phyloP scores from a whole-genome alignment of 1,140 invertebrate genomes.

The Habropoda laboriosa region DNA sequence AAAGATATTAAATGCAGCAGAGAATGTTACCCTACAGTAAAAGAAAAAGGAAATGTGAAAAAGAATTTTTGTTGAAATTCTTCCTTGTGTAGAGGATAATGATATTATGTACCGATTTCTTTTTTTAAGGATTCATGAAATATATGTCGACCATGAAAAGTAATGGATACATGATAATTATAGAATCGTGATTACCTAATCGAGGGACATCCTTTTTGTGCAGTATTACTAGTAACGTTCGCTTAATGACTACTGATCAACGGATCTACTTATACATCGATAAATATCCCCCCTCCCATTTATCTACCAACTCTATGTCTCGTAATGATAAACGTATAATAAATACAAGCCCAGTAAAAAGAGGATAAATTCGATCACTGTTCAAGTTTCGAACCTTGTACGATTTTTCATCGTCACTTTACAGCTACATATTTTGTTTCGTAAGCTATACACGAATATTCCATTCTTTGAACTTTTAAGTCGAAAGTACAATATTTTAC shows the following conservation, averaged over 20 bases:
- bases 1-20: too few relatives aligned
- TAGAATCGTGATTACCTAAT: slow-evolving; percentile 37
- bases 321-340: background rate
- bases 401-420: background rate
- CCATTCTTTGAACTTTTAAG: background rate
- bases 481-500: too few relatives aligned
- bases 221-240: background rate
- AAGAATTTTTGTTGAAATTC: background rate
- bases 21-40: too few relatives aligned
- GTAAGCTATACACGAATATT: background rate
- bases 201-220: slow-evolving; percentile 47
- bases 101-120: too few relatives aligned
- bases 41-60: too few relatives aligned
- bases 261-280: slow-evolving; percentile 1
- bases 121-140: too few relatives aligned
- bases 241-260: slow-evolving; percentile 16
- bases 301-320: background rate
- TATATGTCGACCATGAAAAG: background rate
- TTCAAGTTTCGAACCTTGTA: too few relatives aligned
- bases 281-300: slow-evolving; percentile 42
- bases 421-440: background rate
- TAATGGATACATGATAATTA: background rate
- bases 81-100: too few relatives aligned
- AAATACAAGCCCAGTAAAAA: too few relatives aligned
- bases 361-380: too few relatives aligned